Conservation (phyloP, 2,888 invertebrate species). For the Agonopterix arenella region DNA sequence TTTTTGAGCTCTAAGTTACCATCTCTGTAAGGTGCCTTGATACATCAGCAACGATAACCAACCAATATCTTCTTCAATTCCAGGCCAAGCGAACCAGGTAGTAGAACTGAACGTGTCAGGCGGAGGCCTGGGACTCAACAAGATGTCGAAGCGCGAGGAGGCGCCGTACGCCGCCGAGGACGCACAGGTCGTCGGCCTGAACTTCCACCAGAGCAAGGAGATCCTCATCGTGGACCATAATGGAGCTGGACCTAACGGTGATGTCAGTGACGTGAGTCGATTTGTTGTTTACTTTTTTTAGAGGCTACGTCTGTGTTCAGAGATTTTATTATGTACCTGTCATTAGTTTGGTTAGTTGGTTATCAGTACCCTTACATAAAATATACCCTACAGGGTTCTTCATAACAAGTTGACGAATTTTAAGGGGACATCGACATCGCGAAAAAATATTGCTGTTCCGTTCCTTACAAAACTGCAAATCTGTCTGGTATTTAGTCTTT, state of each 20-base stretch:
- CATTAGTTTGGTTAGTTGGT: no score
- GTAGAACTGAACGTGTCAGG: constrained; percentile 83
- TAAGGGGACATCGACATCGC: no score
- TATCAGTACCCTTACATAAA: no score
- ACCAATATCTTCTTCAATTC: constrained; percentile 5
- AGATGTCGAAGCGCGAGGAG: constrained; percentile 89
- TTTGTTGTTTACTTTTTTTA: no score
- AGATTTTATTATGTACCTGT: no score
- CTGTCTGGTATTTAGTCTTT: no score
- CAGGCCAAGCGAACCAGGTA: constrained; percentile 77
- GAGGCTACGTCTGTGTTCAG: no score
- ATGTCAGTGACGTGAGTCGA: constrained; percentile 34
- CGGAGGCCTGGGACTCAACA: constrained; percentile 87
- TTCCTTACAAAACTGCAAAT: no score
- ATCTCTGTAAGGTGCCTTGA: neutral
- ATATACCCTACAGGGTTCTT: no score
- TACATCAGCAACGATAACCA: neutral
- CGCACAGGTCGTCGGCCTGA: constrained; percentile 90
- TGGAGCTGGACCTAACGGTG: constrained; percentile 76
- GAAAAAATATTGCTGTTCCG: no score
- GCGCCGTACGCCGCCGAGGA: constrained; percentile 91
- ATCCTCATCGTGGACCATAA: constrained; percentile 84
- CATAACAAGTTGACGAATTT: no score
- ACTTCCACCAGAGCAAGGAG: constrained; percentile 95
- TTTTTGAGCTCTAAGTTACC: neutral